These are phyloP conservation scores for Callyntrura guangdongensis DNA, from an alignment of 2,888 invertebrate species.

Conservation along the genomic window DNA sequence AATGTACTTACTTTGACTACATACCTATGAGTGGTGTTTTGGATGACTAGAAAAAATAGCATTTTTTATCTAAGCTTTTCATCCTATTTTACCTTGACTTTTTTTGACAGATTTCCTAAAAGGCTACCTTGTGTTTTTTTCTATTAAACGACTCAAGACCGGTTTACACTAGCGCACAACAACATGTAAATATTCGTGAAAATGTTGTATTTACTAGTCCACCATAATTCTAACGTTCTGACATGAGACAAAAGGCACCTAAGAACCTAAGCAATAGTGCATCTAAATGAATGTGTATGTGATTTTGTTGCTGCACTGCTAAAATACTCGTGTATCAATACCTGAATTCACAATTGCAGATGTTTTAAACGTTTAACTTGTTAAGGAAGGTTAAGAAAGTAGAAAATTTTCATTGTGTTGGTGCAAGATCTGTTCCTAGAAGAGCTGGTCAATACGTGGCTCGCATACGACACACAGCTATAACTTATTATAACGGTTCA, in stretches of 20 bases:
- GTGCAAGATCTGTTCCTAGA: slow-evolving; percentile 23
- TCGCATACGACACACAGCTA: background rate
- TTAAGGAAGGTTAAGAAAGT: slow-evolving; percentile 75
- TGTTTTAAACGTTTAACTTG: slow-evolving; percentile 28
- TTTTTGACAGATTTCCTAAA: slow-evolving; percentile 77
- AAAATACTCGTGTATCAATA: background rate
- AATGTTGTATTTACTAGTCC: slow-evolving; percentile 26
- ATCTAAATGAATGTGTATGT: background rate
- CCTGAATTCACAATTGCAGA: background rate
- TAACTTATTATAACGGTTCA: background rate
- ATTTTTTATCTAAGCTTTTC: slow-evolving; percentile 69
- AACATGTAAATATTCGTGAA: slow-evolving; percentile 60
- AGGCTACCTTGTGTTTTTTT: slow-evolving; percentile 65
- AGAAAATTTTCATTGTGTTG: slow-evolving; percentile 60
- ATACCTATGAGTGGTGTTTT: slow-evolving; percentile 7
- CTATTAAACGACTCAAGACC: slow-evolving; percentile 67
- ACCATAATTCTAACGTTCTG: slow-evolving; percentile 5
- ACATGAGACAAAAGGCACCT: slow-evolving; percentile 6
- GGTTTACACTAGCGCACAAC: slow-evolving; percentile 49
- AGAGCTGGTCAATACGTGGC: background rate
- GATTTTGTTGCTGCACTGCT: background rate
- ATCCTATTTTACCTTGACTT: slow-evolving; percentile 77
- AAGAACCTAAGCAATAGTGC: background rate
- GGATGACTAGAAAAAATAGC: slow-evolving; percentile 53
- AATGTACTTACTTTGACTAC: slow-evolving; percentile 7